Conservation (phyloP, 2,113 vertebrate genomes). For the Thamnophis sirtalis region DNA sequence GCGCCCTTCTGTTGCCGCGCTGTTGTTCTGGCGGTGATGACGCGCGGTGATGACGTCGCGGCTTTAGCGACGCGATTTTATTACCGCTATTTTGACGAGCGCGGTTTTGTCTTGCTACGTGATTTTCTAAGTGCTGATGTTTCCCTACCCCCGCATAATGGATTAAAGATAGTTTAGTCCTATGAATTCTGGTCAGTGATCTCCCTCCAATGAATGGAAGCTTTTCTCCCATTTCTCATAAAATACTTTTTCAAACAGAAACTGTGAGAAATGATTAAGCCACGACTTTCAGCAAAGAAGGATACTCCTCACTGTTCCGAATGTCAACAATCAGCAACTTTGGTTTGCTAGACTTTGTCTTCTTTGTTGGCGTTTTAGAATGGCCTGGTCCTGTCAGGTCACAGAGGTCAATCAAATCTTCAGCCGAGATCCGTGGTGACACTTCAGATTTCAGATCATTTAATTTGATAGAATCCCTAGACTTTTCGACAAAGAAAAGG, state of each 20-base stretch:
- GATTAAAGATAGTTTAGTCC: background rate
- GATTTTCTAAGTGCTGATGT: background rate
- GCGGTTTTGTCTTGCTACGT: no score
- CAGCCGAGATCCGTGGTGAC: conserved; percentile 91
- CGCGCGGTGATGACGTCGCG: no score
- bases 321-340: conserved; percentile 94
- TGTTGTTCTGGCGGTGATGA: no score
- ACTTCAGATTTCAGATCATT: conserved; percentile 92
- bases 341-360: conserved; percentile 83
- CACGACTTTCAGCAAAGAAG: conserved; percentile 60
- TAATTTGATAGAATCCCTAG: conserved; percentile 87
- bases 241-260: background rate
- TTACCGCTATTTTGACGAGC: no score
- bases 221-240: background rate
- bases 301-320: conserved; percentile 93
- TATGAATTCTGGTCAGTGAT: background rate
- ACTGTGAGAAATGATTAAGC: background rate
- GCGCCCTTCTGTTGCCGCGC: no score
- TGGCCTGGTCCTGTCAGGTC: conserved; percentile 78
- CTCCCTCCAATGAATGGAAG: background rate
- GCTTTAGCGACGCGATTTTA: no score
- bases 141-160: background rate
- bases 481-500: conserved; percentile 67
- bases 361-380: conserved; percentile 81
- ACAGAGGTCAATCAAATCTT: conserved; percentile 94